Conservation (phyloP, 1,140 invertebrate species). For the Scaptodrosophila lebanonensis region DNA sequence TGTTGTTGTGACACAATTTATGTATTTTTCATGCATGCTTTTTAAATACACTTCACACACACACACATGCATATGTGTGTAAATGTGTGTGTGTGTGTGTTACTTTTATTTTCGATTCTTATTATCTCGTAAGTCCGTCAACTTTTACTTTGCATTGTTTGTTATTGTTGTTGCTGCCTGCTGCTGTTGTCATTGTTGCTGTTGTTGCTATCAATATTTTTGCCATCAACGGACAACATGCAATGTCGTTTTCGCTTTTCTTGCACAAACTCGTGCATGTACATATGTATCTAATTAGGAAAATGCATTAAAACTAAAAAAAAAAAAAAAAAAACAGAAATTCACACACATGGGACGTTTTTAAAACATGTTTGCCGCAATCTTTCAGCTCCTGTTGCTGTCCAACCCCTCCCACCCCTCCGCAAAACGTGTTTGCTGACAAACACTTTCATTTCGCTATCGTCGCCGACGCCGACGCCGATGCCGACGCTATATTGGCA, state of each 20-base stretch:
- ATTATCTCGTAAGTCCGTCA: background rate
- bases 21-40: slow-evolving; percentile 26
- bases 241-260: slow-evolving; percentile 58
- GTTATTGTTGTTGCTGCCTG: background rate
- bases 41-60: slow-evolving; percentile 31
- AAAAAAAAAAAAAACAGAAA: slow-evolving; percentile 11
- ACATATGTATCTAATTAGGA: slow-evolving; percentile 63
- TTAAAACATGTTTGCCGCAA: slow-evolving; percentile 57
- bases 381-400: slow-evolving; percentile 48
- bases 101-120: slow-evolving; percentile 40
- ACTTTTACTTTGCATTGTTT: slow-evolving; percentile 39
- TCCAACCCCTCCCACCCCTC: slow-evolving; percentile 23
- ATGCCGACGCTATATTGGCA: slow-evolving; percentile 18
- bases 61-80: slow-evolving; percentile 13
- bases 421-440: slow-evolving; percentile 42
- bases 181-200: background rate
- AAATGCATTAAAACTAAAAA: slow-evolving; percentile 43
- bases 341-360: slow-evolving; percentile 5
- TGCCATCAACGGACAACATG: slow-evolving; percentile 21
- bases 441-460: slow-evolving; percentile 61
- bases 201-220: slow-evolving; percentile 38
- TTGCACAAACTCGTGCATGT: too few species aligned
- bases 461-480: slow-evolving; percentile 8
- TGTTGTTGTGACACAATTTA: slow-evolving; percentile 31
- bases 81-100: too few species aligned